Base-by-base conservation (phyloP, 92 coral and sea anemone genomes). In the Virgularia gustaviana region DNA sequence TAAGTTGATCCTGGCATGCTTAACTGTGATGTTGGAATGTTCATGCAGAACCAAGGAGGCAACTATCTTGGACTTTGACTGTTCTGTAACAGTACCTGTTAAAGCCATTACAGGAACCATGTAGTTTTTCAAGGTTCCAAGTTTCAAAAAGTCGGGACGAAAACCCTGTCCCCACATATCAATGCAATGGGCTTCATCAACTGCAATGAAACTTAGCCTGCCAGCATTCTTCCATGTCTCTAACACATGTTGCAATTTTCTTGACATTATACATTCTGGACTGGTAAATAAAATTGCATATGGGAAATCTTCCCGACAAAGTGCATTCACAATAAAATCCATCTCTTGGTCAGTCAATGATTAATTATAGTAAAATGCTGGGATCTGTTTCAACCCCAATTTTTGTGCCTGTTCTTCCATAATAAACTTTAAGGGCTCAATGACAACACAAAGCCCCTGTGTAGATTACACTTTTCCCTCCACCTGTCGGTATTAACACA, bases 331-430 rank as follows among this genome's bases (percentile, higher is more conserved):
- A 13, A 77, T 70, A 77, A 77, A 65, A 66, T 77, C 77, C 82
- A 77, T 77, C 41, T 77, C 82, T 66, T 51, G 49, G 57, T 77
- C 75, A 45, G 82, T 77, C 35, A 72, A 58, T 12, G 78, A 72
- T 25, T 75, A 77, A 67, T 77, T 77, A 34, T 64, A 77, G 66
- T 70, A 78, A 78, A 78, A 78, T 42, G 83, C 83, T 33, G 83
- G 72, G 27, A 67, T 51, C 20, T 74, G 77, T 52, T 78, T 78
- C 18, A 41, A 52, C 57, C 83, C 41, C 36, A 78, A 47, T 42
- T 38, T 42, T 38, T 73, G 70, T 6, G 61, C 56, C 61, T 78
- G 83, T 39, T 78, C 78, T 66, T 77, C 82, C 82, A 77, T 77
- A 25, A 66, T 56, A 59, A 75, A 61, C 63, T 75, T 75, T 0